Evolutionary conservation across 2,888 invertebrate genomes (phyloP).

Genomic region (Nomada goodeniana): DNA sequence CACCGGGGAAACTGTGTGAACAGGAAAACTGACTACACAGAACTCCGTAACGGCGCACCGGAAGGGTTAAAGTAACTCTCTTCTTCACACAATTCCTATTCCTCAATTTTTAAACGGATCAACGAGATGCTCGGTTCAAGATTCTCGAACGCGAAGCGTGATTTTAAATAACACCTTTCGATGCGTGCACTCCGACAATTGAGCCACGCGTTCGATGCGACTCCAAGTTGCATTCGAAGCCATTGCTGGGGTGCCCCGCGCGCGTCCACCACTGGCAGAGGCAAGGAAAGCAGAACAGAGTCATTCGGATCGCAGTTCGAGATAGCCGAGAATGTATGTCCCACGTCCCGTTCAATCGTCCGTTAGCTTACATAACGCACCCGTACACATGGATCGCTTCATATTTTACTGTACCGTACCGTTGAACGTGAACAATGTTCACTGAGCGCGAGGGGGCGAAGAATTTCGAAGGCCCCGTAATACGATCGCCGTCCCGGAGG

Average conservation of each 20-base stretch:
- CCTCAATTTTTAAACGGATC: not conserved
- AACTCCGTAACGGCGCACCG: not conserved
- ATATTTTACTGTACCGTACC: slow-evolving; percentile 48
- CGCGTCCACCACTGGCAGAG: slow-evolving; percentile 28
- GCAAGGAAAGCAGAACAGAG: slow-evolving; percentile 50
- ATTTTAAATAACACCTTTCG: too few species aligned
- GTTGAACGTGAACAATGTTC: slow-evolving; percentile 8
- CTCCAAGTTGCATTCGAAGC: not conserved
- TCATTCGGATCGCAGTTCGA: slow-evolving; percentile 51
- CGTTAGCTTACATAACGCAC: slow-evolving; percentile 55
- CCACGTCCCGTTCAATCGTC: slow-evolving; percentile 43
- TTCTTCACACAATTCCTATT: not conserved
- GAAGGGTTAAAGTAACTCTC: not conserved
- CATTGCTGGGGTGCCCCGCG: not conserved
- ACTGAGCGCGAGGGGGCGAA: slow-evolving; percentile 23
- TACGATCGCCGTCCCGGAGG: slow-evolving; percentile 25
- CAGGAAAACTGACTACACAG: not conserved
- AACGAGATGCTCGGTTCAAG: too few species aligned
- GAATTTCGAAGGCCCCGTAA: slow-evolving; percentile 13
- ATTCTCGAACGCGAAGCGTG: not conserved
- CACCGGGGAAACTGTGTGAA: not conserved
- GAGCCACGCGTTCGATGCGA: not conserved
- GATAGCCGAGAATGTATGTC: slow-evolving; percentile 54
- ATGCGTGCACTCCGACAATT: not conserved
- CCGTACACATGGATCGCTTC: slow-evolving; percentile 23